These are phyloP conservation scores for Triplophysa bombifrons DNA, from an alignment of 2,797 vertebrate species.

Conservation along the genomic window DNA sequence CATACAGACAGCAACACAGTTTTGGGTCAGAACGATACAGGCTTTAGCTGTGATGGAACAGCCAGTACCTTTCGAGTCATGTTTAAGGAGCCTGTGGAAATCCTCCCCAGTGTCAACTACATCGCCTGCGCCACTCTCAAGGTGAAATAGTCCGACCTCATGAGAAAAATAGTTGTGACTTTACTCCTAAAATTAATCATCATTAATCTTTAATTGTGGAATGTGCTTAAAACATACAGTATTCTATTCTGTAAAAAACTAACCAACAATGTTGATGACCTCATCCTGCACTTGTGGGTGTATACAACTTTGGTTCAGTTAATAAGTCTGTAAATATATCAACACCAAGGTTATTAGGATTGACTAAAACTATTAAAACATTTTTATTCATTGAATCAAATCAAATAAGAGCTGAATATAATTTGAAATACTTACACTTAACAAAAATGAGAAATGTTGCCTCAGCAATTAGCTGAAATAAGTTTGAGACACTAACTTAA, in stretches of 20 bases:
- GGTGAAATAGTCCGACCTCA: constrained; percentile 70
- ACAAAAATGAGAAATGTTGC: no score
- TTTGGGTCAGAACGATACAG: constrained; percentile 95
- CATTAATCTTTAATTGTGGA: no score
- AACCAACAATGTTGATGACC: background rate
- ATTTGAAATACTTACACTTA: no score
- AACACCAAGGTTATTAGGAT: no score
- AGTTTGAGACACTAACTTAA: no score
- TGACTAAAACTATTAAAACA: no score
- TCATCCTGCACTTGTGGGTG: background rate
- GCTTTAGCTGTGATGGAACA: constrained; percentile 96
- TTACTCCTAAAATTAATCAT: no score
- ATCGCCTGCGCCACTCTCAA: constrained; percentile 97
- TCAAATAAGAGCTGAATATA: no score
- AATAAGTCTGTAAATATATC: background rate
- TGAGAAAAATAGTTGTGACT: background rate
- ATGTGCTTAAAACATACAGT: no score
- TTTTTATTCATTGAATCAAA: no score
- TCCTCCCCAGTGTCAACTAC: constrained; percentile 94
- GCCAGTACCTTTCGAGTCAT: constrained; percentile 96
- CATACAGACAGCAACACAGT: constrained; percentile 96
- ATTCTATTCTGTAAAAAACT: background rate
- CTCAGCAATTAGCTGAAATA: no score
- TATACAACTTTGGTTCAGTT: background rate
- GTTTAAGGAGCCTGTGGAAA: constrained; percentile 98